Evolutionary conservation across 2,888 invertebrate genomes (phyloP).

Genomic region (Drosophila antonietae): DNA sequence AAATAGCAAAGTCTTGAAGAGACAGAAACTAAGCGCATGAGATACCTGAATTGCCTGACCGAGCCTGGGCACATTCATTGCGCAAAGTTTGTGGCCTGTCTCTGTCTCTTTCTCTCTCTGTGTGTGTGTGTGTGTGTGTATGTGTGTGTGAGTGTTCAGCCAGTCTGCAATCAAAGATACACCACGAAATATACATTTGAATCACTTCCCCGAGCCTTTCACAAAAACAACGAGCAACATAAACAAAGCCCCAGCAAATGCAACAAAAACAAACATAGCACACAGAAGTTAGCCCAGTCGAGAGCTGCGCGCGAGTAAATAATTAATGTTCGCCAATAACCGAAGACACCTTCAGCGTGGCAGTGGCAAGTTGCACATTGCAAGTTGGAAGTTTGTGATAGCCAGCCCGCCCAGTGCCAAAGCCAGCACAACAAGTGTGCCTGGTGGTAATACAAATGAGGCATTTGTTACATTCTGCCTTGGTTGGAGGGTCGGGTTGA

Average conservation of each 20-base stretch:
- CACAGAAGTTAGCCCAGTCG: slow-evolving; percentile 54
- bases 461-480: slow-evolving; percentile 45
- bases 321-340: slow-evolving; percentile 82
- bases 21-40: slow-evolving; percentile 41
- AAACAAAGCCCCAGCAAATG: slow-evolving; percentile 16
- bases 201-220: slow-evolving; percentile 75
- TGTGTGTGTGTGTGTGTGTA: neutral
- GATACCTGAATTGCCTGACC: slow-evolving; percentile 57
- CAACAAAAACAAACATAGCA: slow-evolving; percentile 21
- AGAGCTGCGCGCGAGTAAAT: slow-evolving; percentile 67
- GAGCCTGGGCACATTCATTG: slow-evolving; percentile 73
- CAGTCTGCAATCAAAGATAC: slow-evolving; percentile 72
- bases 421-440: slow-evolving; percentile 57
- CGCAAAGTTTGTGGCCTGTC: slow-evolving; percentile 66
- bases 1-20: slow-evolving; percentile 71
- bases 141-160: slow-evolving; percentile 33
- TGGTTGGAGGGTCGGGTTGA: neutral
- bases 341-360: slow-evolving; percentile 76
- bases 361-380: slow-evolving; percentile 14
- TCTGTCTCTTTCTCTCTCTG: neutral
- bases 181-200: slow-evolving; percentile 77
- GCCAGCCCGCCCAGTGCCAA: slow-evolving; percentile 39
- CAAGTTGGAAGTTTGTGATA: slow-evolving; percentile 22
- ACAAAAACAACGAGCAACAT: slow-evolving; percentile 53
- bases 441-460: slow-evolving; percentile 75